A percentile compares a stretch with the other conserved stretches of the same genome.
Evolutionary conservation across 2,797 vertebrate species (phyloP).

Genomic region (Myoxocephalus aenaeus): DNA sequence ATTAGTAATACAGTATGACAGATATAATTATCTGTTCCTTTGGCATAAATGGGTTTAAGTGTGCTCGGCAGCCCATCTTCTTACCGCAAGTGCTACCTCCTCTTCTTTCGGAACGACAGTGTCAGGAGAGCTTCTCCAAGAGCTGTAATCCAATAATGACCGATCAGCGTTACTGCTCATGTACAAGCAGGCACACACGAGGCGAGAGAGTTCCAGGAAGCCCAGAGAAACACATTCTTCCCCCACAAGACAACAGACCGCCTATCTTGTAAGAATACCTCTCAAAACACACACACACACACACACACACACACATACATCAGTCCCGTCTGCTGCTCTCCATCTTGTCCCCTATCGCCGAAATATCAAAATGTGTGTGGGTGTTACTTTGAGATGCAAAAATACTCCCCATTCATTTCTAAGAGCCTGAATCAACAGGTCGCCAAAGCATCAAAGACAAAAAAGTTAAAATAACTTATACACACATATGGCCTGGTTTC

Average conservation of each 20-base stretch:
- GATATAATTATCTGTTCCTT: not conserved
- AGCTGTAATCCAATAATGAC: constrained; percentile 75
- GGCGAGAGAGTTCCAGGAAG: not conserved
- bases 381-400: not conserved
- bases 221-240: not conserved
- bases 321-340: not conserved
- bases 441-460: not conserved
- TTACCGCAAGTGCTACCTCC: constrained; percentile 61
- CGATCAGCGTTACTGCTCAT: constrained; percentile 37
- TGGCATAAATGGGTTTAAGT: not conserved
- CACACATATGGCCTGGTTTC: too few relatives aligned
- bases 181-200: not conserved
- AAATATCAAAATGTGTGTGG: not conserved
- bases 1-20: not conserved
- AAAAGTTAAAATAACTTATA: too few relatives aligned
- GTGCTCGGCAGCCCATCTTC: constrained; percentile 30
- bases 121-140: not conserved
- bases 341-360: too few relatives aligned
- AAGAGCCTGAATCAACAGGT: not conserved
- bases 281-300: not conserved
- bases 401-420: not conserved
- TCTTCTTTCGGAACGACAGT: constrained; percentile 39
- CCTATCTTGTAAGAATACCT: not conserved
- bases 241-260: not conserved
- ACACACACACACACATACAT: constrained; percentile 11